Evolutionary conservation across 2,797 vertebrate species (phyloP), one percentile per base, ranked within the genome.

Genomic region (Sebastes iracundus): DNA sequence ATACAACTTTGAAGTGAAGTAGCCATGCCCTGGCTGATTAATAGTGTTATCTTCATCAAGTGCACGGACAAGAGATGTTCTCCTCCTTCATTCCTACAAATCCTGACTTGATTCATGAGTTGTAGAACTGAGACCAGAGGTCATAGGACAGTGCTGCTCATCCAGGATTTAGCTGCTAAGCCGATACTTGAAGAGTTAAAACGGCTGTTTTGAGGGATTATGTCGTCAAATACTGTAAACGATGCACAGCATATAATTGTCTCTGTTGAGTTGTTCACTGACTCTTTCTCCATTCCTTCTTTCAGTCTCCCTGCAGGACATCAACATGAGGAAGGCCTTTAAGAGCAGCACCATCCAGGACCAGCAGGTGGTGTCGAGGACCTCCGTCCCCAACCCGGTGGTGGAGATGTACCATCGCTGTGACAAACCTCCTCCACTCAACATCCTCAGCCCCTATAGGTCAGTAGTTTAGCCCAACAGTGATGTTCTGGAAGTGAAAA

Each of bases 301-400:
- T 75, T 18, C 93, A 98, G 97, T 98, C 49, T 98, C 97, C 0
- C 94, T 98, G 81, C 97, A 98, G 93, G 97, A 98, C 77, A 98
- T 98, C 91, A 98, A 98, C 95, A 98, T 98, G 97, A 93, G 97
- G 89, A 98, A 98, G 91, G 97, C 97, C 12, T 98, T 98, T 76
- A 97, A 97, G 93, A 98, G 97, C 90, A 97, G 97, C 70, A 98
- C 97, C 2, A 97, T 96, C 81, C 97, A 98, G 93, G 97, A 98
- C 90, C 97, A 98, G 93, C 97, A 98, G 92, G 97, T 98, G 3
- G 97, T 98, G 75, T 97, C 97, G 0, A 95, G 97, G 79, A 96
- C 96, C 61, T 97, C 97, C 7, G 97, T 98, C 63, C 96, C 97
- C 60, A 97, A 97, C 90, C 97, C 97, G 0, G 97, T 98, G 80